Percentiles rank a stretch among this genome's conserved stretches.
phyloP scores from a whole-genome alignment of 30 jellyfish, hydroid and myxozoan genomes.

The Euphysa ruthae region DNA sequence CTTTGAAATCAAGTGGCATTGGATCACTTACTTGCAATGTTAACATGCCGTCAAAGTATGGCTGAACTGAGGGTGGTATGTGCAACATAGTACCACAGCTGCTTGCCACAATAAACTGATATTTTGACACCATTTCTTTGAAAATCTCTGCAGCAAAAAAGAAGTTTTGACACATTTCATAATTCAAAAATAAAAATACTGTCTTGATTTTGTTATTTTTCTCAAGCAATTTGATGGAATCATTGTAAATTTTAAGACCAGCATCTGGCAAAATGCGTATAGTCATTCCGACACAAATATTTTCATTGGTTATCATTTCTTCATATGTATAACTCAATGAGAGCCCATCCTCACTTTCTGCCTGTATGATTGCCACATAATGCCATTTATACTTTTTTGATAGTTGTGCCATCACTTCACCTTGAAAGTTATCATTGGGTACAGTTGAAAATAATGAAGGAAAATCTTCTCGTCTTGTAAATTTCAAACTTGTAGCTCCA shows the following conservation, averaged over 20 bases:
- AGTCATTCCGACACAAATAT: conserved; percentile 33
- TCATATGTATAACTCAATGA: conserved; percentile 21
- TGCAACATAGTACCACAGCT: conserved; percentile 30
- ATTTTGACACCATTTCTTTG: not conserved
- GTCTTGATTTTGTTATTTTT: conserved; percentile 23
- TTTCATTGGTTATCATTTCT: conserved; percentile 1
- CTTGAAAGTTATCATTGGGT: conserved; percentile 30
- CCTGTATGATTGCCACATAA: conserved; percentile 39
- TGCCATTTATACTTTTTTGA: conserved; percentile 56
- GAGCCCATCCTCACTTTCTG: conserved; percentile 32
- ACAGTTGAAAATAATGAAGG: conserved; percentile 51
- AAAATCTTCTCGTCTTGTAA: conserved; percentile 19
- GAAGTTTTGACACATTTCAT: conserved; percentile 19
- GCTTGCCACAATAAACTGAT: conserved; percentile 39
- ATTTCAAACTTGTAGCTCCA: conserved; percentile 44
- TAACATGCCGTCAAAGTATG: conserved; percentile 28
- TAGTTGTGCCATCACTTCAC: conserved; percentile 22
- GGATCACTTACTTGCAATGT: conserved; percentile 36
- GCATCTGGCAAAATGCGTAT: conserved; percentile 7
- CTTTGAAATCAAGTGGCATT: conserved; percentile 12
- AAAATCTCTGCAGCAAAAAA: conserved; percentile 19
- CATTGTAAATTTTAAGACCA: not conserved
- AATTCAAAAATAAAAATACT: conserved; percentile 46
- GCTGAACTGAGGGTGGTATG: conserved; percentile 21
- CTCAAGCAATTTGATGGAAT: conserved; percentile 5